Evolutionary conservation across 1,140 invertebrate species (phyloP).

Genomic region (Hestina assimilis): DNA sequence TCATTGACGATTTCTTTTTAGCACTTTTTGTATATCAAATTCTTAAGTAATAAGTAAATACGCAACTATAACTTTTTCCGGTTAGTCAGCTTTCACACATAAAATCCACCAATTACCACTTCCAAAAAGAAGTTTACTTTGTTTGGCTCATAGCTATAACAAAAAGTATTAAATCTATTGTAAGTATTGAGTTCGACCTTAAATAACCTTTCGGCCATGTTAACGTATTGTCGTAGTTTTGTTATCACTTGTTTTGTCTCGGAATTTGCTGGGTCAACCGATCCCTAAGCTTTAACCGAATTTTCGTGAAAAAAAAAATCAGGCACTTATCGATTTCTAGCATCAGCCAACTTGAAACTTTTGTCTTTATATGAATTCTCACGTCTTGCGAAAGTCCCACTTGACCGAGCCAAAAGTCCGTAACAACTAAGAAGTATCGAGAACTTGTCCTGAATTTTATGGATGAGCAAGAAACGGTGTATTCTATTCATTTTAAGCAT

Average conservation of each 20-base stretch:
- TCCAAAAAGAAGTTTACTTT: too few relatives aligned
- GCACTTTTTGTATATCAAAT: background rate
- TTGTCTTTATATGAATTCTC: constrained; percentile 31
- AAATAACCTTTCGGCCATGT: background rate
- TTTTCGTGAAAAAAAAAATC: constrained; percentile 12
- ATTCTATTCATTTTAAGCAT: constrained; percentile 1
- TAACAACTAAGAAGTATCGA: constrained; percentile 28
- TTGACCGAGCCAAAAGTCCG: constrained; percentile 31
- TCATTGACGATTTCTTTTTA: background rate
- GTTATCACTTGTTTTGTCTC: background rate
- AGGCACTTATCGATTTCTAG: constrained; percentile 18
- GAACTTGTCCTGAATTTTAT: constrained; percentile 29
- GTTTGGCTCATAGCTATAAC: too few relatives aligned
- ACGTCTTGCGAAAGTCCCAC: constrained; percentile 29
- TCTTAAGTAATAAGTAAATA: too few relatives aligned
- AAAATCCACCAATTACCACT: too few relatives aligned
- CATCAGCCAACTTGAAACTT: constrained; percentile 22
- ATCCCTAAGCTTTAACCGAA: background rate
- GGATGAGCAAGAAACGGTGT: constrained; percentile 25
- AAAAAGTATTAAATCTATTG: too few relatives aligned
- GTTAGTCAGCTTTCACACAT: background rate
- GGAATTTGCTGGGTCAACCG: background rate
- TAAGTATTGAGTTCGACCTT: too few relatives aligned
- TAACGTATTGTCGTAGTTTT: background rate
- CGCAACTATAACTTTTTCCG: too few relatives aligned